phyloP scores from a whole-genome alignment of 2,797 vertebrate species.

The Delichon dasypus region DNA sequence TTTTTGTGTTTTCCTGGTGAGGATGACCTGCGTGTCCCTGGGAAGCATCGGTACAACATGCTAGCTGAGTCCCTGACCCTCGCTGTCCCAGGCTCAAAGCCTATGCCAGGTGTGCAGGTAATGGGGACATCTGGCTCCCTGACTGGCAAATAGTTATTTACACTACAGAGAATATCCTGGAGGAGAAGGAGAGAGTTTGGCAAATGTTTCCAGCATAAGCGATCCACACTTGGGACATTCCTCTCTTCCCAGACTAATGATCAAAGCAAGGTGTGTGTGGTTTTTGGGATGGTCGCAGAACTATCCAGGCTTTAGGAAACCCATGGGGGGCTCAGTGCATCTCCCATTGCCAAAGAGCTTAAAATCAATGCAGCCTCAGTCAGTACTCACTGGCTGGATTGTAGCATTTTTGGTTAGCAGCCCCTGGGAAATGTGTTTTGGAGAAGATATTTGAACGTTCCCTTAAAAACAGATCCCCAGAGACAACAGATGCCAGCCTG shows the following conservation, averaged over 20 bases:
- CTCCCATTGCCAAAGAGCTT: background rate
- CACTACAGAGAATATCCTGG: background rate
- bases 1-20: background rate
- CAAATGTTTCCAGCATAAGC: background rate
- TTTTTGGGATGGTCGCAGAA: background rate
- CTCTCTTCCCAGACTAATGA: background rate
- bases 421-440: conserved; percentile 2
- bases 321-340: background rate
- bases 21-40: background rate
- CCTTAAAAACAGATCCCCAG: conserved; percentile 28
- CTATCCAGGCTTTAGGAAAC: background rate
- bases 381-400: background rate
- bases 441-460: conserved; percentile 13
- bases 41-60: background rate
- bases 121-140: background rate
- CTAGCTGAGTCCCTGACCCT: background rate
- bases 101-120: background rate
- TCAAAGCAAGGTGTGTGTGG: rapidly evolving
- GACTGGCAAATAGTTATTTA: background rate
- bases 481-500: conserved; percentile 41
- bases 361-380: background rate
- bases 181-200: background rate
- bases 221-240: rapidly evolving
- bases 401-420: background rate
- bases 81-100: background rate